phyloP scores from a whole-genome alignment of 1,140 invertebrate species.

The Meloidogyne exigua region DNA sequence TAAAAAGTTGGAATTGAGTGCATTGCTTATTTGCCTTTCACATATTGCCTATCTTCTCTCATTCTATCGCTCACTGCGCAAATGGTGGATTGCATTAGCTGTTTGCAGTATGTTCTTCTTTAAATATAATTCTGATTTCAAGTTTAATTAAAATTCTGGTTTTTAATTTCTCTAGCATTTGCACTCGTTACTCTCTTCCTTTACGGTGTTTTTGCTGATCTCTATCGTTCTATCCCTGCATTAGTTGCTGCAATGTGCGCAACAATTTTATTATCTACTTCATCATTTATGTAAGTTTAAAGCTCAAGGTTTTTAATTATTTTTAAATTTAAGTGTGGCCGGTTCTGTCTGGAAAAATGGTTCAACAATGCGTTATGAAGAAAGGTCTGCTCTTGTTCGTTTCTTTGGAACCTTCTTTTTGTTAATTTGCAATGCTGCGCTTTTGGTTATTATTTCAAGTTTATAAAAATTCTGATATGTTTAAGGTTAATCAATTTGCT shows the following conservation, averaged over 20 bases:
- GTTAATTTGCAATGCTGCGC: conserved; percentile 36
- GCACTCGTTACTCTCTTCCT: conserved; percentile 16
- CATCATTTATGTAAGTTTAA: conserved; percentile 28
- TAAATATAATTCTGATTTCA: background rate
- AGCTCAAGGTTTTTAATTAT: background rate
- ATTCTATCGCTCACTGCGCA: conserved; percentile 36
- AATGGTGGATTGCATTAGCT: conserved; percentile 37
- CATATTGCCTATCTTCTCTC: conserved; percentile 40
- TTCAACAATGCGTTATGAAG: conserved; percentile 43
- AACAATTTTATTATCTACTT: conserved; percentile 14
- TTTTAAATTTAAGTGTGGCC: conserved; percentile 23
- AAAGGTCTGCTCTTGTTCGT: conserved; percentile 42
- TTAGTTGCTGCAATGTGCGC: conserved; percentile 32
- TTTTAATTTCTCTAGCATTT: background rate
- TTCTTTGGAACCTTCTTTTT: conserved; percentile 45
- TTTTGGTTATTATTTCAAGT: conserved; percentile 19
- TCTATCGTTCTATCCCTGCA: conserved; percentile 41
- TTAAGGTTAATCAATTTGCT: conserved; percentile 41
- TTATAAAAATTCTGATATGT: background rate
- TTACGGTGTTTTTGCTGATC: conserved; percentile 38
- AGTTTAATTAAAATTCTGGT: background rate
- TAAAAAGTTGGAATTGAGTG: conserved; percentile 39
- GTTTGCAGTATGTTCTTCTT: conserved; percentile 28
- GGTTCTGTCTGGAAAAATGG: conserved; percentile 48
- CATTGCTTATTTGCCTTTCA: conserved; percentile 39